Base-by-base conservation (phyloP, 2,888 invertebrate species). In the Ellobium chinense region DNA sequence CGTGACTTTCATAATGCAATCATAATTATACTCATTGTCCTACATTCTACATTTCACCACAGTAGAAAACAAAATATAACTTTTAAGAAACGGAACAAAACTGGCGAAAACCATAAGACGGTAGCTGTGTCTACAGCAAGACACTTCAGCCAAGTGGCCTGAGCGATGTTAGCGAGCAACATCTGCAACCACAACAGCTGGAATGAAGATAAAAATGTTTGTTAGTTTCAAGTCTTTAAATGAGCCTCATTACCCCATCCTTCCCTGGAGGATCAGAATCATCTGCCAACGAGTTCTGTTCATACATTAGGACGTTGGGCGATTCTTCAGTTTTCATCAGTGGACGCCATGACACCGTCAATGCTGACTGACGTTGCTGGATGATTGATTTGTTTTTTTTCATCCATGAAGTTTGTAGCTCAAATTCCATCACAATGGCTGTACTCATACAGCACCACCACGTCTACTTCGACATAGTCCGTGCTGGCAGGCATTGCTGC, bases 231-330 rank as follows among this genome's bases (percentile, higher is more conserved):
- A 14, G 27, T 36, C n/a, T 24, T 68, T 58, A 56, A 56, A 1
- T 31, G 58, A 29, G 29, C 77, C 77, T 77, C 77, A 77, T 12
- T 5, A 27, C 77, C 77, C 77, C 58, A 77, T 77, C 77, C 77
- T 77, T 77, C 77, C 39, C 56, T 31, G 7, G n/a, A 56, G 4
- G 54, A n/a, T 0, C 14, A 58, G 58, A 60, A n/a, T n/a, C n/a
- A n/a, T n/a, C n/a, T n/a, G n/a, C n/a, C n/a, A n/a, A n/a, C n/a
- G n/a, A n/a, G n/a, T n/a, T n/a, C n/a, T n/a, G n/a, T n/a, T n/a
- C n/a, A n/a, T n/a, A n/a, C n/a, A n/a, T n/a, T n/a, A n/a, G n/a
- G n/a, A n/a, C n/a, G n/a, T n/a, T n/a, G n/a, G n/a, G n/a, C n/a
- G n/a, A n/a, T n/a, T n/a, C n/a, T n/a, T n/a, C n/a, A n/a, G n/a